Percentiles rank a stretch among this genome's conserved stretches.
Conservation (phyloP, 2,113 vertebrate species). For the Lasiurus borealis region DNA sequence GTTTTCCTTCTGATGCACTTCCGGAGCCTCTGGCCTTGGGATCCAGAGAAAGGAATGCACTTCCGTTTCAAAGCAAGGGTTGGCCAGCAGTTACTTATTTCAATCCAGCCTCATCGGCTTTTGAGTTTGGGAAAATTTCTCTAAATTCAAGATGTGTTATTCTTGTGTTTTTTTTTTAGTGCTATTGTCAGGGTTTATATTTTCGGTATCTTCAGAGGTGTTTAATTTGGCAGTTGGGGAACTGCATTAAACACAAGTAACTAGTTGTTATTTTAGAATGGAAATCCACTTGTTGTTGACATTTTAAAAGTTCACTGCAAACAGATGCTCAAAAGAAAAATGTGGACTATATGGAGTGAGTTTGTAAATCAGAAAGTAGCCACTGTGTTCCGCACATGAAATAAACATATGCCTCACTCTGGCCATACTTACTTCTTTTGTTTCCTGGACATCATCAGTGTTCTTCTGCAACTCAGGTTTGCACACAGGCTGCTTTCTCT, state of each 20-base stretch:
- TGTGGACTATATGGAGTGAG: background rate
- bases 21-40: background rate
- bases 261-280: conserved; percentile 17
- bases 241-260: background rate
- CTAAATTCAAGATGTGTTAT: background rate
- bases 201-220: conserved; percentile 2
- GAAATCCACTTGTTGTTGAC: background rate
- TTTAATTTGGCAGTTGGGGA: conserved; percentile 1
- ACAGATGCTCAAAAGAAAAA: background rate
- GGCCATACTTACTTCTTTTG: background rate
- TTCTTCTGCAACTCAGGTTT: background rate
- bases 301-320: background rate
- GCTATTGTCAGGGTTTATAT: background rate
- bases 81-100: no score
- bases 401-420: background rate
- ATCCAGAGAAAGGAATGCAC: background rate
- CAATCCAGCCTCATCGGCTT: background rate
- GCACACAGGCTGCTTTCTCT: background rate
- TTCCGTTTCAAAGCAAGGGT: background rate
- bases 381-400: background rate
- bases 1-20: background rate
- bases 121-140: background rate
- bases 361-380: background rate
- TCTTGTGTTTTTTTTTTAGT: background rate
- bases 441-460: background rate